phyloP scores from a whole-genome alignment of 2,888 invertebrate species.

The Orthosia gracilis region DNA sequence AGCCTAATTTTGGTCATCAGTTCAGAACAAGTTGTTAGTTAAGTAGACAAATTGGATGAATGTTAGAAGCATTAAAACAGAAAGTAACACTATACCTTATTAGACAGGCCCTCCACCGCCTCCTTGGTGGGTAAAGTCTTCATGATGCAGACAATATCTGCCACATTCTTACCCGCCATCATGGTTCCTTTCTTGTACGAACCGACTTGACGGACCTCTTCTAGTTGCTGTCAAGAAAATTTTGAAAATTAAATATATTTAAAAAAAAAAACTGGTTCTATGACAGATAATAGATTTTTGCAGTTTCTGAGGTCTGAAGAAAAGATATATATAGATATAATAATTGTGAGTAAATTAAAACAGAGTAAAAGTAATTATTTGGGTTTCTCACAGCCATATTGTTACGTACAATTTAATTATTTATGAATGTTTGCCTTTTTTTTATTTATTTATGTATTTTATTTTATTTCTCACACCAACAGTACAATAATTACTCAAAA shows the following conservation, averaged over 20 bases:
- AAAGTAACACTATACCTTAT: constrained; percentile 91
- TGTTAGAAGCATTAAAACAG: no score
- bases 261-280: background rate
- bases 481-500: no score
- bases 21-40: no score
- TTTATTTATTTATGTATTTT: no score
- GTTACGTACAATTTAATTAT: no score
- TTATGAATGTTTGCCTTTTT: no score
- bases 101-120: constrained; percentile 97
- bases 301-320: constrained; percentile 10
- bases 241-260: background rate
- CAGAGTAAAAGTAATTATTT: background rate
- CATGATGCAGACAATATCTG: constrained; percentile 98
- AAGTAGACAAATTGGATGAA: no score
- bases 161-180: constrained; percentile 98
- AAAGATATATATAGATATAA: background rate
- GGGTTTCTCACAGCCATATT: no score
- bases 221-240: constrained; percentile 79
- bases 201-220: constrained; percentile 98
- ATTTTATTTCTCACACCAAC: no score
- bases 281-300: background rate
- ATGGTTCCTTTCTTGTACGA: constrained; percentile 99
- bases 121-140: constrained; percentile 99
- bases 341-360: no score
- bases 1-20: no score